Base-by-base conservation (phyloP, 2,113 vertebrate species). In the Vimba vimba region DNA sequence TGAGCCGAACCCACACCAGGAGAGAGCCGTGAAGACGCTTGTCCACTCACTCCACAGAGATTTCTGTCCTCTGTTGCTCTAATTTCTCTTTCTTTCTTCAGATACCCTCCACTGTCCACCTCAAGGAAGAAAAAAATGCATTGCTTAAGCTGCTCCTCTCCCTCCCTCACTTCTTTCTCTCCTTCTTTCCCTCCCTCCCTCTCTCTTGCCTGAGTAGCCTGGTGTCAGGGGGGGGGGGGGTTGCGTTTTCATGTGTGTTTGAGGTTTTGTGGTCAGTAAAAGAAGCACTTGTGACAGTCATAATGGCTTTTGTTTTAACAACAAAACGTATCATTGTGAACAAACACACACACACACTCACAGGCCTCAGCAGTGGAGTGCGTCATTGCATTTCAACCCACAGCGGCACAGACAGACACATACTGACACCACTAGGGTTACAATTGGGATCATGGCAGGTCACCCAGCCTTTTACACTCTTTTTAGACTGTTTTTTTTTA, bases 271-370 rank as follows among this genome's bases (percentile, higher is more conserved):
- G 57, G 68, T 52, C 30, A 50, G 59, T 52, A 76, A 77, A 89
- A 87, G 69, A 76, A 75, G 55, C 76, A 79, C 84, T 80, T 87
- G 86, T 88, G 50, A 79, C 19, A 73, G 27, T 0, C 2, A 89
- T 81, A 89, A 89, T 83, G 39, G 82, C 88, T 85, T 85, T 87
- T 87, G 79, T 89, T 87, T 85, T 21, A 64, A 66, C 11, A 77
- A 88, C 85, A 88, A 86, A 77, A 84, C 13, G 27, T 25, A 60
- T 3, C 83, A 62, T 74, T 86, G 85, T 87, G 21, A 76, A 86
- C 57, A 78, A 68, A 50, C 64, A 79, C 66, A 62, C 33, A n/a
- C n/a, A 33, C 77, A 66, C 79, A 75, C 66, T 33, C 11, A 23
- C 50, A 62, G 52, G 64, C 43, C 78, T 69, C 79, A 75, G 69